Conservation (phyloP, 1,140 invertebrate genomes). For the Philopotamus ludificatus region DNA sequence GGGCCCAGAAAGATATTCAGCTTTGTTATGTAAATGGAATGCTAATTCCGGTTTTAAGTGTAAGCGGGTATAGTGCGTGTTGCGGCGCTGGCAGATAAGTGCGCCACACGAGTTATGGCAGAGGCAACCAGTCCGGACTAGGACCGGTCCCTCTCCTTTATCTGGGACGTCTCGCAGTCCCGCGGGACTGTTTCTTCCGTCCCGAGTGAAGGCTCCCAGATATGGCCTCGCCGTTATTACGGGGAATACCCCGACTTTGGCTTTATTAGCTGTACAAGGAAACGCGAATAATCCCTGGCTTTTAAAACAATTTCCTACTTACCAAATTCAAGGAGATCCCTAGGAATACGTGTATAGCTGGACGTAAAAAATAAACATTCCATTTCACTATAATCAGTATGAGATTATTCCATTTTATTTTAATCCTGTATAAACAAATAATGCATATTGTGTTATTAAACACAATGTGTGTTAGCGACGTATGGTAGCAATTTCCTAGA, state of each 20-base stretch:
- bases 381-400: no score
- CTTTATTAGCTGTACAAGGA: slow-evolving; percentile 6
- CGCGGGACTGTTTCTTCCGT: slow-evolving; percentile 19
- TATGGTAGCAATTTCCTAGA: no score
- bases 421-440: no score
- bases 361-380: no score
- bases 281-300: neutral
- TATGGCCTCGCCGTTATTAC: slow-evolving; percentile 3
- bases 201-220: neutral
- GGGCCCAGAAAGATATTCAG: slow-evolving; percentile 23
- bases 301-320: neutral
- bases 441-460: no score
- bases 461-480: no score
- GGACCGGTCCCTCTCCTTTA: slow-evolving; percentile 10
- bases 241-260: slow-evolving; percentile 6
- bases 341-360: no score
- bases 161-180: slow-evolving; percentile 17
- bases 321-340: no score
- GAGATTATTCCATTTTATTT: no score
- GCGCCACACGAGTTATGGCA: neutral
- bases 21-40: slow-evolving; percentile 31
- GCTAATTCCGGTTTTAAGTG: slow-evolving; percentile 29
- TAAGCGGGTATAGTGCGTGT: slow-evolving; percentile 15
- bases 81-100: slow-evolving; percentile 2
- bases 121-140: neutral